These are phyloP conservation scores for Chaetorhynchus papuensis DNA, from an alignment of 2,113 vertebrate species.

Conservation along the genomic window DNA sequence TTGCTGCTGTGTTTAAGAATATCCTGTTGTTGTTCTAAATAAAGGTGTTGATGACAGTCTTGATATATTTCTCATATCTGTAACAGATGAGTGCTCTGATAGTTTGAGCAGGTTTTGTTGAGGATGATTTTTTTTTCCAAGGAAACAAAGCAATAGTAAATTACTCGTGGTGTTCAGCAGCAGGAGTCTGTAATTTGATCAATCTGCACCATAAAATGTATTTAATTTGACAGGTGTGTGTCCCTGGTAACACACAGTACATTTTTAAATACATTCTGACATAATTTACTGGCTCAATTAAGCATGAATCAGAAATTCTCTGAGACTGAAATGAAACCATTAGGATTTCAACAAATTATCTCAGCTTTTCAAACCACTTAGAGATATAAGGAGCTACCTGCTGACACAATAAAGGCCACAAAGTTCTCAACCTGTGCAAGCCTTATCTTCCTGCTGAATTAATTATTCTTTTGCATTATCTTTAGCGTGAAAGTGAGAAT, in stretches of 20 bases:
- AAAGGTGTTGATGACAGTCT: not conserved
- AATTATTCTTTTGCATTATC: not conserved
- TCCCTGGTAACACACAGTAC: not conserved
- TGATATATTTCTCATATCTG: not conserved
- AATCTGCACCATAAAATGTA: slow-evolving; percentile 22
- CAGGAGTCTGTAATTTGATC: slow-evolving; percentile 19
- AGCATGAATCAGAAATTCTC: slow-evolving; percentile 26
- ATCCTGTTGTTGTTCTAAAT: not conserved
- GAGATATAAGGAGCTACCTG: not conserved
- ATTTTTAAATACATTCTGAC: not conserved
- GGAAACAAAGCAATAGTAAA: not conserved
- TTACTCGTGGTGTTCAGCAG: not conserved
- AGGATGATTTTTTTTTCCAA: not conserved
- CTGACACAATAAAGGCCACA: not conserved
- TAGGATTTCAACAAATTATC: not conserved
- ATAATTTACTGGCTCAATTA: slow-evolving; percentile 51
- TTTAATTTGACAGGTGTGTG: not conserved
- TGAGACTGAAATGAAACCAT: not conserved
- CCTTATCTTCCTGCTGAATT: not conserved
- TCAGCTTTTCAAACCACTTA: not conserved
- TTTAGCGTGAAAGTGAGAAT: not conserved
- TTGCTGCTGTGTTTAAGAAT: not conserved
- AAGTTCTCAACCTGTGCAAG: not conserved
- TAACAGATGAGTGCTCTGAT: not conserved
- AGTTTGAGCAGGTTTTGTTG: not conserved